These are phyloP conservation scores for Lagopus leucura DNA, from an alignment of 2,113 vertebrate genomes.

Conservation along the genomic window DNA sequence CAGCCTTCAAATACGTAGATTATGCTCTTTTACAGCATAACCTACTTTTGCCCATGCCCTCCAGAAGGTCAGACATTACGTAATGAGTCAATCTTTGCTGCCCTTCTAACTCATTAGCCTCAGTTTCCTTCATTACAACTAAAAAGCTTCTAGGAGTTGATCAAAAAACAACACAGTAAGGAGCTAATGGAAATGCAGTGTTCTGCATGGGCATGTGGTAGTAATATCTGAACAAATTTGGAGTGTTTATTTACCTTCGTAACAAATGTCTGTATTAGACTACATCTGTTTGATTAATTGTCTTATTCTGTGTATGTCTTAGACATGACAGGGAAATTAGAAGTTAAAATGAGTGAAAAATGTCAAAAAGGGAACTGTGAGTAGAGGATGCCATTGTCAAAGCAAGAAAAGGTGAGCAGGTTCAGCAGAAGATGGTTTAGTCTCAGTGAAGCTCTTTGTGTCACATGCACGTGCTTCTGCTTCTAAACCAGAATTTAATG, in stretches of 20 bases:
- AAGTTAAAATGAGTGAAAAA: background rate
- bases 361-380: background rate
- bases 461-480: background rate
- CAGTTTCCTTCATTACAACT: background rate
- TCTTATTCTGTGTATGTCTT: background rate
- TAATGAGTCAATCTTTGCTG: background rate
- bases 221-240: background rate
- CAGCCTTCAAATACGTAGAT: background rate
- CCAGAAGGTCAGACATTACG: background rate
- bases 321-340: background rate
- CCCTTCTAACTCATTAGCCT: constrained; percentile 14
- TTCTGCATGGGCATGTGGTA: background rate
- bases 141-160: background rate
- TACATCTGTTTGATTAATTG: background rate
- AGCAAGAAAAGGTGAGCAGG: background rate
- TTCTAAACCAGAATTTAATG: background rate
- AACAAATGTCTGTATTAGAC: background rate
- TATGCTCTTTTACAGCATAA: background rate
- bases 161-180: background rate
- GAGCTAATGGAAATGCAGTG: background rate
- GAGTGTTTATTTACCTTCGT: background rate
- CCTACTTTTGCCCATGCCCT: background rate
- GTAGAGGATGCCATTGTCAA: background rate
- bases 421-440: background rate
- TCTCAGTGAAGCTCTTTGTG: background rate